Evolutionary conservation across 1,140 invertebrate species (phyloP).

Genomic region (Pachypeltis micranthus): DNA sequence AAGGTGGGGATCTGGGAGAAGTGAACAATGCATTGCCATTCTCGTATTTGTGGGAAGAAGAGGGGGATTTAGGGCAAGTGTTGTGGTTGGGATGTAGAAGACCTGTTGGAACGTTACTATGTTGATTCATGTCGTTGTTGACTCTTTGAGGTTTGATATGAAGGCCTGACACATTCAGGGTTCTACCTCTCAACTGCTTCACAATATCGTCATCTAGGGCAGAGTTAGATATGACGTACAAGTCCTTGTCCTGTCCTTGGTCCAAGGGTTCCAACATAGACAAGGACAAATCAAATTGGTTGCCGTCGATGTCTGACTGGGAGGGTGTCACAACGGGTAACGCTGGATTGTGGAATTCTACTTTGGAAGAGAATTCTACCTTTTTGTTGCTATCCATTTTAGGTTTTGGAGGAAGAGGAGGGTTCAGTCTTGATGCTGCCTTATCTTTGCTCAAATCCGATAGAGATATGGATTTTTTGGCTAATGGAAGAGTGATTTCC

Average conservation of each 20-base stretch:
- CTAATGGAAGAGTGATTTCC: not conserved
- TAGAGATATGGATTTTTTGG: not conserved
- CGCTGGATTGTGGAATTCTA: conserved; percentile 3
- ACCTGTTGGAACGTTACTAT: conserved; percentile 17
- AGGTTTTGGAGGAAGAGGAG: conserved; percentile 21
- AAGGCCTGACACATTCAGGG: conserved; percentile 13
- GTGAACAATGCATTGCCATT: not conserved
- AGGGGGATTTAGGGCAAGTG: not conserved
- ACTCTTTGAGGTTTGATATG: conserved; percentile 10
- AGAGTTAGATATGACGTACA: conserved; percentile 29
- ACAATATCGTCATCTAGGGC: conserved; percentile 26
- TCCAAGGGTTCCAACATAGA: conserved; percentile 3
- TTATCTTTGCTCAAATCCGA: not conserved
- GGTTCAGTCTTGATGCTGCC: not conserved
- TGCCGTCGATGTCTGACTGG: conserved; percentile 8
- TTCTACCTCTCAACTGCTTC: conserved; percentile 18
- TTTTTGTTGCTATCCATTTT: conserved; percentile 11
- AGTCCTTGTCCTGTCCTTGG: conserved; percentile 23
- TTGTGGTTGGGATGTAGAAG: conserved; percentile 21
- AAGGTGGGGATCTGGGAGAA: not conserved
- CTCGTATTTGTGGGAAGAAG: not conserved
- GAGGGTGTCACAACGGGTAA: conserved; percentile 5
- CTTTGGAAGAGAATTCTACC: conserved; percentile 12
- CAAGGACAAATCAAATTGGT: conserved; percentile 17
- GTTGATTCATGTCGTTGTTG: conserved; percentile 9